phyloP scores from a whole-genome alignment of 1,140 invertebrate genomes.

The Homalodisca vitripennis region DNA sequence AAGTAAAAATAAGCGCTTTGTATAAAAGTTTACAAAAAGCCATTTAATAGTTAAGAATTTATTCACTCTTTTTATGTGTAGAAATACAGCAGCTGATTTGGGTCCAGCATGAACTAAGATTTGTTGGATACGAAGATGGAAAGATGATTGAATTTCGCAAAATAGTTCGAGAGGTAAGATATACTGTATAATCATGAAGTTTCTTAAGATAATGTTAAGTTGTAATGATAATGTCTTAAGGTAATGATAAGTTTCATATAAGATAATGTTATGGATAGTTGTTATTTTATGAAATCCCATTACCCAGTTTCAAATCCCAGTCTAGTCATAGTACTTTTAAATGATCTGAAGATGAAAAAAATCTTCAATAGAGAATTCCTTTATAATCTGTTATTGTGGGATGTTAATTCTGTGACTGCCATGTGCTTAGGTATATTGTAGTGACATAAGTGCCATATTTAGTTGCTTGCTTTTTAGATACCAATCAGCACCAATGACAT shows the following conservation, averaged over 20 bases:
- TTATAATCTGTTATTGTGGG: too few relatives aligned
- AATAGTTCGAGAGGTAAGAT: slow-evolving; percentile 67
- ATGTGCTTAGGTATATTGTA: too few relatives aligned
- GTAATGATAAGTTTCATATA: background rate
- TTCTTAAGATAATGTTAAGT: background rate
- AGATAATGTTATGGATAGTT: background rate
- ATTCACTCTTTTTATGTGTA: slow-evolving; percentile 49
- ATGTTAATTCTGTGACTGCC: too few relatives aligned
- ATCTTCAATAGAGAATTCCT: too few relatives aligned
- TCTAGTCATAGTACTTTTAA: background rate
- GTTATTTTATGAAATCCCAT: background rate
- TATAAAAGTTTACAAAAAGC: too few relatives aligned
- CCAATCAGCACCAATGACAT: too few relatives aligned
- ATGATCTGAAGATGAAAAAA: too few relatives aligned
- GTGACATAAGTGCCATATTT: too few relatives aligned
- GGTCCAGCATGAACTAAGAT: slow-evolving; percentile 90
- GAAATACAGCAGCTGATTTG: slow-evolving; percentile 83
- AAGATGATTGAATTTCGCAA: slow-evolving; percentile 88
- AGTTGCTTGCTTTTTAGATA: too few relatives aligned
- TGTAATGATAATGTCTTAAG: background rate
- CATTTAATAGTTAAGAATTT: too few relatives aligned
- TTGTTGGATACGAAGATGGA: slow-evolving; percentile 89
- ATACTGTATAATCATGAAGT: background rate
- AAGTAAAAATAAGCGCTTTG: too few relatives aligned
- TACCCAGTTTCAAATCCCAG: background rate